A percentile compares a stretch with the other conserved stretches of the same genome.
phyloP scores from a whole-genome alignment of 2,113 vertebrate species.

The Oxygymnocypris stewartii region DNA sequence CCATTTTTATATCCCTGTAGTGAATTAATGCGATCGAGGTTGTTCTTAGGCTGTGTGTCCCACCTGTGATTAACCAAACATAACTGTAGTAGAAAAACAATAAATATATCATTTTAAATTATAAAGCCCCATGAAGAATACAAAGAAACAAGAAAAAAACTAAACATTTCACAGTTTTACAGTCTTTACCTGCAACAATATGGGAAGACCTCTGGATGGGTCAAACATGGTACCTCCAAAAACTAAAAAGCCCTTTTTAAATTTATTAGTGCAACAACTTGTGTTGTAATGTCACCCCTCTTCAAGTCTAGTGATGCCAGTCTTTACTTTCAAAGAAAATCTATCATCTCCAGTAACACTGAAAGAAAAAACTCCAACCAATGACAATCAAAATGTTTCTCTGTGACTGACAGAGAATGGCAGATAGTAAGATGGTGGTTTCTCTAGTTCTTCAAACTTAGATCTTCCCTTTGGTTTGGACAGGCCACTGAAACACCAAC shows the following conservation, averaged over 20 bases:
- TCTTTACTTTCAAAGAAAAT: not conserved
- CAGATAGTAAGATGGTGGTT: not conserved
- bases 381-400: not conserved
- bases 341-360: not conserved
- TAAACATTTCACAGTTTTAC: slow-evolving; percentile 38
- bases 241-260: slow-evolving; percentile 36
- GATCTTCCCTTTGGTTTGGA: not conserved
- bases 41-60: slow-evolving; percentile 15
- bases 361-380: not conserved
- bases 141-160: not conserved
- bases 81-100: slow-evolving; percentile 45
- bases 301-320: slow-evolving; percentile 18
- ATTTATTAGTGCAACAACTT: slow-evolving; percentile 19
- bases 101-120: slow-evolving; percentile 38
- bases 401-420: not conserved
- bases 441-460: not conserved
- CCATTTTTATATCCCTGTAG: not conserved
- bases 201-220: slow-evolving; percentile 26
- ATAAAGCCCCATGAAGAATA: not conserved
- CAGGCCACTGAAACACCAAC: not conserved
- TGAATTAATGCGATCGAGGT: not conserved
- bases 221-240: not conserved
- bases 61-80: not conserved
- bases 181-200: slow-evolving; percentile 24
- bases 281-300: not conserved